Base-by-base conservation (phyloP, 37 sponge, comb jelly and placozoan genomes). In the Spongilla lacustris region DNA sequence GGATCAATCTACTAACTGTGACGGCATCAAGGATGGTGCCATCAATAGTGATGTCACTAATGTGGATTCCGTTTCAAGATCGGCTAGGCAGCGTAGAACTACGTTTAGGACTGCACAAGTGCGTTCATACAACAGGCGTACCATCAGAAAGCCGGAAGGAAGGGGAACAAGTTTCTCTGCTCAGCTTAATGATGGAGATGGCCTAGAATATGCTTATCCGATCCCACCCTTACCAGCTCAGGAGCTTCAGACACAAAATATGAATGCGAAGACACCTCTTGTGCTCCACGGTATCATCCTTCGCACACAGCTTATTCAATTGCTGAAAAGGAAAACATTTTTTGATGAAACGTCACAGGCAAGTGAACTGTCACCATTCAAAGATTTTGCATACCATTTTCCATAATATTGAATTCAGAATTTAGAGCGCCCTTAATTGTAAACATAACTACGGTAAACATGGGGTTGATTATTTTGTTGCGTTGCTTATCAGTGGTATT, bases 201-300 rank as follows among this genome's bases (percentile, higher is more conserved):
- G 58, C 11, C 11, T 58, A 17, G 21, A 58, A 17, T 58, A 17
- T 17, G 58, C 14, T 58, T 58, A 58, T 58, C 19, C 58, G 21
- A 58, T 58, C 21, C 58, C 58, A 6, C 58, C 58, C 21, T 58
- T 17, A 17, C 58, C 14, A 17, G 21, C 58, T 19, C 12, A 17
- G 58, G 58, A 58, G 11, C 58, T 41, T 3, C 41, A 41, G 41
- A 41, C 41, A 9, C 41, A 41, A 41, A 41, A 58, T 58, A 58
- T 17, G 14, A 58, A 17, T 19, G 12, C 4, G 4, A 17, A 58
- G 21, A 58, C 19, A 17, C 75, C 77, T 28, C 73, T 86, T 4
- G 74, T 89, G 11, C 89, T 98, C 37, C 82, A 79, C 2, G 99
- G 99, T 10, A 71, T 98, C 29, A 95, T 98, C 21, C 92, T 96